Percentiles rank a stretch among this genome's conserved stretches.
Conservation (phyloP, 1,140 invertebrate genomes). For the Brachystomella parvula region DNA sequence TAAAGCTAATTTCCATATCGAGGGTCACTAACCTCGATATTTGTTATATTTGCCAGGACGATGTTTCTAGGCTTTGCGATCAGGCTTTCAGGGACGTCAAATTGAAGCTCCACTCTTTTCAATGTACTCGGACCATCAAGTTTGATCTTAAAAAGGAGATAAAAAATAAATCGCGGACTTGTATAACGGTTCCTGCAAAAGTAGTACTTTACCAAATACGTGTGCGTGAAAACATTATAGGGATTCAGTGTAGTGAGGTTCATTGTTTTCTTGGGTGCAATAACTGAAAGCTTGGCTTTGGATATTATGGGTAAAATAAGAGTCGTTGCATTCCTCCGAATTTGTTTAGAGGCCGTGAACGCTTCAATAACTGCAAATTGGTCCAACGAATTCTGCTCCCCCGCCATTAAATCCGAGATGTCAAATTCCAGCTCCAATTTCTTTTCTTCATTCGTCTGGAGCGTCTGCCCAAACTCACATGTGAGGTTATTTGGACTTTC, state of each 20-base stretch:
- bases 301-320: constrained; percentile 3
- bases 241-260: not conserved
- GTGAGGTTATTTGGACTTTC: not conserved
- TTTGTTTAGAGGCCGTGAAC: not conserved
- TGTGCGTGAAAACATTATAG: not conserved
- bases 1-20: not conserved
- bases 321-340: not conserved
- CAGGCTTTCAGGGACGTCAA: constrained; percentile 8
- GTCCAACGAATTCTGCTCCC: not conserved
- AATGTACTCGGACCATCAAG: constrained; percentile 6
- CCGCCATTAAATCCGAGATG: not conserved
- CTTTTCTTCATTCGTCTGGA: not conserved
- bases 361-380: constrained; percentile 6
- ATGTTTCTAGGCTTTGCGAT: not conserved
- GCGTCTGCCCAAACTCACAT: not conserved
- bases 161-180: not conserved
- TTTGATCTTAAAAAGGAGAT: not conserved
- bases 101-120: not conserved
- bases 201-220: not conserved
- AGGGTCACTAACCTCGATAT: constrained; percentile 6
- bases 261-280: not conserved
- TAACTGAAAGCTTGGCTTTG: not conserved
- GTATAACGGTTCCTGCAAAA: not conserved
- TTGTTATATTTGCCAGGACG: not conserved
- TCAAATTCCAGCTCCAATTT: not conserved